Percentiles rank a stretch among this genome's conserved stretches.
Conservation (phyloP, 1,140 invertebrate species). For the Micrasema minimum region DNA sequence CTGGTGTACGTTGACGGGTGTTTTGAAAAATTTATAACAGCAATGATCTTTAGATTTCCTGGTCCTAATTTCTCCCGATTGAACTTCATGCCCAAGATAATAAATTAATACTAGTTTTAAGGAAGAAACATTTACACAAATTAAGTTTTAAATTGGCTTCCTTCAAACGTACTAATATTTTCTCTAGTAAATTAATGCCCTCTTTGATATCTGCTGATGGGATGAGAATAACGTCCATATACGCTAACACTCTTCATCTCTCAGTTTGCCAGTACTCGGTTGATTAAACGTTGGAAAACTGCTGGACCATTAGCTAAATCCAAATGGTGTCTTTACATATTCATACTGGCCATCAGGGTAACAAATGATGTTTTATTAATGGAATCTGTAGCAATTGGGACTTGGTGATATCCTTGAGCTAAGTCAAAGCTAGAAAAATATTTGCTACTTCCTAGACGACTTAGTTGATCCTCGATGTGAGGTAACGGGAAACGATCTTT, state of each 20-base stretch:
- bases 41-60: background rate
- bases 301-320: constrained; percentile 2
- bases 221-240: background rate
- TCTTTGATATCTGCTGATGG: background rate
- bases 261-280: background rate
- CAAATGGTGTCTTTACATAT: constrained; percentile 11
- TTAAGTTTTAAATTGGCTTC: constrained; percentile 8
- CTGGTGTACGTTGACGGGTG: background rate
- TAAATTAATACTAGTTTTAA: constrained; percentile 2
- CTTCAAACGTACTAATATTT: background rate
- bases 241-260: background rate
- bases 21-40: background rate
- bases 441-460: constrained; percentile 10
- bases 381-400: constrained; percentile 31
- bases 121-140: constrained; percentile 1
- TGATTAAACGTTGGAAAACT: background rate
- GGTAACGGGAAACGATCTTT: constrained; percentile 53
- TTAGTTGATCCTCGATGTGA: constrained; percentile 53
- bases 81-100: background rate
- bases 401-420: constrained; percentile 48
- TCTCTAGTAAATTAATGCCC: constrained; percentile 2
- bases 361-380: constrained; percentile 11
- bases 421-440: constrained; percentile 48
- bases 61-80: background rate
- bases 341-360: background rate